A percentile compares a stretch with the other conserved stretches of the same genome.
phyloP scores from a whole-genome alignment of 2,888 invertebrate genomes.

The Aspidiotus destructor region DNA sequence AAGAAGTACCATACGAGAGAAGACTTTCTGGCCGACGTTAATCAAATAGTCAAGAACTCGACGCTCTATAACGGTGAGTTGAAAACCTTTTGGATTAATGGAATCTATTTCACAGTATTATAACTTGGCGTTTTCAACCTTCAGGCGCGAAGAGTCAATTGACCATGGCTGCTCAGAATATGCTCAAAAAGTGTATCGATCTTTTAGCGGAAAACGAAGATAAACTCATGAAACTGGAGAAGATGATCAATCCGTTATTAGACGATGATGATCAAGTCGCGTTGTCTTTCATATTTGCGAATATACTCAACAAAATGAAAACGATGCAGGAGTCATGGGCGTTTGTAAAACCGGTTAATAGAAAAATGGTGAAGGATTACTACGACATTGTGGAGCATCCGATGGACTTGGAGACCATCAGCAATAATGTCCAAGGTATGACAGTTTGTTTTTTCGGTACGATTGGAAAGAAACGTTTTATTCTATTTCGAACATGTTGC shows the following conservation, averaged over 20 bases:
- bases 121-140: constrained; percentile 63
- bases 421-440: constrained; percentile 60
- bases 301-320: constrained; percentile 76
- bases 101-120: constrained; percentile 62
- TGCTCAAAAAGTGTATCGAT: constrained; percentile 79
- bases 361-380: constrained; percentile 82
- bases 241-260: constrained; percentile 93
- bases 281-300: constrained; percentile 83
- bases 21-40: constrained; percentile 88
- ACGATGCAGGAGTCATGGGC: constrained; percentile 87
- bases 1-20: constrained; percentile 91
- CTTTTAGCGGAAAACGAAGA: constrained; percentile 87
- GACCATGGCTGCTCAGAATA: constrained; percentile 75
- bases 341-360: constrained; percentile 94
- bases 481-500: constrained; percentile 75
- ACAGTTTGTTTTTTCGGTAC: too few relatives aligned
- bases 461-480: too few relatives aligned
- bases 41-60: constrained; percentile 93
- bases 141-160: constrained; percentile 62
- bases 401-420: constrained; percentile 90
- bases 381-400: constrained; percentile 79
- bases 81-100: constrained; percentile 46
- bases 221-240: constrained; percentile 87
- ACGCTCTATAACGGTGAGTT: constrained; percentile 68
- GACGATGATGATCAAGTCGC: constrained; percentile 97